phyloP scores from a whole-genome alignment of 92 coral and sea anemone species.

The Umimayanthus kanabou region DNA sequence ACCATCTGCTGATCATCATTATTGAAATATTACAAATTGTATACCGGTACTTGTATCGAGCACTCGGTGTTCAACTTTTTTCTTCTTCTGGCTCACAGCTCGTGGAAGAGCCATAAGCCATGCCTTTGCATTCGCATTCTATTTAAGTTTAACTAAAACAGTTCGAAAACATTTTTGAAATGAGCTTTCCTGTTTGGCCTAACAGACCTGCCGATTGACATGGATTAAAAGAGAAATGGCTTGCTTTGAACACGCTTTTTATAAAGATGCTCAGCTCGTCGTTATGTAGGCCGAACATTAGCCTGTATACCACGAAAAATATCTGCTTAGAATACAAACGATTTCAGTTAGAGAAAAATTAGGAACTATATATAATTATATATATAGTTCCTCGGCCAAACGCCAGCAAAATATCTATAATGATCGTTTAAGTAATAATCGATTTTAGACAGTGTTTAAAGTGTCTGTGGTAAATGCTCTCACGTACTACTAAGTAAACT shows the following conservation, averaged over 20 bases:
- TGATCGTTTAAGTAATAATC: background rate
- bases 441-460: background rate
- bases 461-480: background rate
- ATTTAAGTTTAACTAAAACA: no score
- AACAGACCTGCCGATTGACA: background rate
- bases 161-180: background rate
- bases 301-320: background rate
- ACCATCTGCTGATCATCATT: background rate
- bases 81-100: background rate
- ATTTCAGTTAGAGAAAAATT: background rate
- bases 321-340: no score
- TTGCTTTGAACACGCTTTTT: background rate
- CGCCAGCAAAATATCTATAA: background rate
- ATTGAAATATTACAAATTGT: no score
- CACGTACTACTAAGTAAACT: background rate
- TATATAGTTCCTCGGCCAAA: background rate
- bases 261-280: background rate
- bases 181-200: background rate
- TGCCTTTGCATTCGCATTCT: background rate
- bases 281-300: background rate
- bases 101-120: background rate
- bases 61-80: background rate
- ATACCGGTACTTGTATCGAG: no score
- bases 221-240: background rate
- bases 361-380: background rate